These are phyloP conservation scores for Tachycineta bicolor DNA, from an alignment of 2,113 vertebrate genomes.

Conservation along the genomic window DNA sequence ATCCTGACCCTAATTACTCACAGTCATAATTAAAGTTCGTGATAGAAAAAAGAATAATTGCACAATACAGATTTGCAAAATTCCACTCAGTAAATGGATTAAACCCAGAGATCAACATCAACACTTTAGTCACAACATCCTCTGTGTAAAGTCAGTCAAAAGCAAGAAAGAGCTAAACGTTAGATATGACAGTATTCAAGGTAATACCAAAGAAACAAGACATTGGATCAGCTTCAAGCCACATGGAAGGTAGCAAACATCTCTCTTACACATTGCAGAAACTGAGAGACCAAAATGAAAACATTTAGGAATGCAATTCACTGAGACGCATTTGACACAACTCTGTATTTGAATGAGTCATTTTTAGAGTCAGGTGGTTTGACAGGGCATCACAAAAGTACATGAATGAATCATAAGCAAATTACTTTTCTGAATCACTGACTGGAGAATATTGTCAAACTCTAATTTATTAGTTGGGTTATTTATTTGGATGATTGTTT, in stretches of 20 bases:
- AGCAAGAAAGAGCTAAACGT: background rate
- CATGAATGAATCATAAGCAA: background rate
- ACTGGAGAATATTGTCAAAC: background rate
- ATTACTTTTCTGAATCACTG: background rate
- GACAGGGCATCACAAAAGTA: background rate
- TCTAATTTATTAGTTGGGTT: background rate
- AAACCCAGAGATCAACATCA: background rate
- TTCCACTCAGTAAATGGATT: background rate
- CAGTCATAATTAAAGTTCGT: background rate
- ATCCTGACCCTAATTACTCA: constrained; percentile 13
- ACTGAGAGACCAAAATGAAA: background rate
- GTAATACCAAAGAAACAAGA: background rate
- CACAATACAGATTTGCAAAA: background rate
- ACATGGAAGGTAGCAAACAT: background rate
- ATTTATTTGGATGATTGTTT: background rate
- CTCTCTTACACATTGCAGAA: background rate
- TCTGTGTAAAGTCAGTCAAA: background rate
- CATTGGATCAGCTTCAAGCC: background rate
- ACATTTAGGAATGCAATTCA: background rate
- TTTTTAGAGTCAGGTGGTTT: constrained; percentile 6
- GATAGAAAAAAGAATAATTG: background rate
- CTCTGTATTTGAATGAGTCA: background rate
- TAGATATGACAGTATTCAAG: background rate
- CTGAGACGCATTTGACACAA: background rate
- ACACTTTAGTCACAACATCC: background rate